Percentiles rank a stretch among this genome's conserved stretches.
phyloP scores from a whole-genome alignment of 2,113 vertebrate genomes.

The Scortum barcoo region DNA sequence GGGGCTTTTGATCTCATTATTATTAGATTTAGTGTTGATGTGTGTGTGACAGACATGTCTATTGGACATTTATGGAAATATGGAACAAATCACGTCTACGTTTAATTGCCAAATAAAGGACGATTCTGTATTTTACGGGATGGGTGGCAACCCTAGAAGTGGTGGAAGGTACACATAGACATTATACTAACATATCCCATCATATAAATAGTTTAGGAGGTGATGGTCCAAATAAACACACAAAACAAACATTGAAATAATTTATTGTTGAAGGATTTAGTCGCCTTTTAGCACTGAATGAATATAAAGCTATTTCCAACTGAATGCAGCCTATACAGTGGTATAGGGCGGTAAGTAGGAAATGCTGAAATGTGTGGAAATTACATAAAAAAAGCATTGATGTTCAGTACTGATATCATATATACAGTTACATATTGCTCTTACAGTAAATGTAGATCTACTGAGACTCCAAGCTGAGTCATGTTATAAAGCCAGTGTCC shows the following conservation, averaged over 20 bases:
- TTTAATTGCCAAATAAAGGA: too few species aligned
- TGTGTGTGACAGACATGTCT: too few species aligned
- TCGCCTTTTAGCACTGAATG: not conserved
- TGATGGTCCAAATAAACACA: slow-evolving; percentile 4
- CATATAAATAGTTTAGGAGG: not conserved
- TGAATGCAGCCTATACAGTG: not conserved
- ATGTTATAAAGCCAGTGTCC: not conserved
- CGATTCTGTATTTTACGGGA: too few species aligned
- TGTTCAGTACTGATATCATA: not conserved
- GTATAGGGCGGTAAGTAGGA: not conserved
- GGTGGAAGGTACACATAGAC: too few species aligned
- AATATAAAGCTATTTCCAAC: not conserved
- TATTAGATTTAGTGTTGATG: too few species aligned
- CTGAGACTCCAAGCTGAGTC: not conserved
- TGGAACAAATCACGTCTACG: too few species aligned
- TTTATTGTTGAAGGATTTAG: not conserved
- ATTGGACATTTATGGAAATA: too few species aligned
- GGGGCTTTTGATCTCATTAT: too few species aligned
- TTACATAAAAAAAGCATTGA: not conserved
- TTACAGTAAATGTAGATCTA: not conserved
- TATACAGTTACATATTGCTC: not conserved
- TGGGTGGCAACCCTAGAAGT: too few species aligned
- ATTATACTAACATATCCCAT: too few species aligned
- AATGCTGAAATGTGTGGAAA: not conserved
- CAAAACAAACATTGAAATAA: not conserved